These are phyloP conservation scores for Philotrypesis tridentata DNA, from an alignment of 1,140 invertebrate species.

Conservation along the genomic window DNA sequence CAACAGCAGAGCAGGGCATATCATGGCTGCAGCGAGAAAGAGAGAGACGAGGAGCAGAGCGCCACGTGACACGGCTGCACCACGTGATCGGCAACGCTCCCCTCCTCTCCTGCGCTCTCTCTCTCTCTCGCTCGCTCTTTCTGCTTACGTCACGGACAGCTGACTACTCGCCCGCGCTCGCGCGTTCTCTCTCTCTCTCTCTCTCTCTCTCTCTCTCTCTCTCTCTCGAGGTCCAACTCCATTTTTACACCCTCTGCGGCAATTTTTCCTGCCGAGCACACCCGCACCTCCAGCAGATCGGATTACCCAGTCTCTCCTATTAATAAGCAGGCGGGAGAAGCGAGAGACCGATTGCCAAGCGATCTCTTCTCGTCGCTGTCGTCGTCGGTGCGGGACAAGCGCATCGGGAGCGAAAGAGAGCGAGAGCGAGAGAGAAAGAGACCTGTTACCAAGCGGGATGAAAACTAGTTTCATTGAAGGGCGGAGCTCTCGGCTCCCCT, in stretches of 20 bases:
- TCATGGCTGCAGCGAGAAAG: conserved; percentile 56
- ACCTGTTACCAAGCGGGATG: conserved; percentile 32
- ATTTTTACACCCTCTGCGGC: not conserved
- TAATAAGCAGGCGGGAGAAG: not conserved
- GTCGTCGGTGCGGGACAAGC: too few species aligned
- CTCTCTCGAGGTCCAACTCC: not conserved
- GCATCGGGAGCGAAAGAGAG: too few species aligned
- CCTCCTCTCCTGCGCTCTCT: conserved; percentile 20
- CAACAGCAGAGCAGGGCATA: conserved; percentile 45
- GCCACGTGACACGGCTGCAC: conserved; percentile 63
- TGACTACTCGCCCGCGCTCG: conserved; percentile 56
- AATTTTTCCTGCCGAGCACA: not conserved
- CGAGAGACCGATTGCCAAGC: not conserved
- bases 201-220: conserved; percentile 22
- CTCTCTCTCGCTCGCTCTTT: conserved; percentile 17
- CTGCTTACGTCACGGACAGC: conserved; percentile 69
- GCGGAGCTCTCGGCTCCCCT: not conserved
- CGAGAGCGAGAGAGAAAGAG: too few species aligned
- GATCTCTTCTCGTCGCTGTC: too few species aligned
- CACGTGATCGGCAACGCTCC: conserved; percentile 56
- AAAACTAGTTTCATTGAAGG: conserved; percentile 26
- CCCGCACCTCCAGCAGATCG: conserved; percentile 23
- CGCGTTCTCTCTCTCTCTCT: conserved; percentile 10
- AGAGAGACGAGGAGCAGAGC: conserved; percentile 49
- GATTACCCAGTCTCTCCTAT: conserved; percentile 22